These are phyloP conservation scores for Ptychobarbus kaznakovi DNA, from an alignment of 2,797 vertebrate genomes.

Conservation along the genomic window DNA sequence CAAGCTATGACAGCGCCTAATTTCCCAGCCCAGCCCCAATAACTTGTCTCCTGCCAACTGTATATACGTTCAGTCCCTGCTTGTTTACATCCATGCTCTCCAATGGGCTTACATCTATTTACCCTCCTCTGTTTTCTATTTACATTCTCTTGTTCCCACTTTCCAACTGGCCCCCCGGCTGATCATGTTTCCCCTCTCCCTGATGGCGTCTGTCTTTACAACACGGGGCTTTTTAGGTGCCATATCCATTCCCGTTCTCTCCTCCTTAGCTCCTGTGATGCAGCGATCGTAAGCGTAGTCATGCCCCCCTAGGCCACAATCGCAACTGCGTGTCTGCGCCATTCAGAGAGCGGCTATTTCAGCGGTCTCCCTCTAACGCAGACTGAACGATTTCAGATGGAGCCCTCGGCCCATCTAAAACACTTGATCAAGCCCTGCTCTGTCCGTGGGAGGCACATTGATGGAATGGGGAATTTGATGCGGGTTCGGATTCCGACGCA, in stretches of 20 bases:
- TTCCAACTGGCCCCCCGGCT: constrained; percentile 29
- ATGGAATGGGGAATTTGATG: constrained; percentile 60
- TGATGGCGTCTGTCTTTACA: constrained; percentile 18
- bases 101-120: constrained; percentile 67
- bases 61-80: constrained; percentile 50
- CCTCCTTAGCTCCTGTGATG: constrained; percentile 57
- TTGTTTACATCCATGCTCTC: constrained; percentile 65
- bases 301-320: constrained; percentile 61
- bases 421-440: constrained; percentile 55
- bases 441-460: constrained; percentile 35
- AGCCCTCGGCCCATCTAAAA: constrained; percentile 59
- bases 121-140: constrained; percentile 60
- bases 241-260: constrained; percentile 14
- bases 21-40: constrained; percentile 6
- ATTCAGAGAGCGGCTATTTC: constrained; percentile 53
- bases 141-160: constrained; percentile 51
- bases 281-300: constrained; percentile 64
- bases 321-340: constrained; percentile 21
- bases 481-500: constrained; percentile 49
- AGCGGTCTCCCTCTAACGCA: constrained; percentile 61
- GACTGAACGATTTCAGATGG: constrained; percentile 67
- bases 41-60: background rate
- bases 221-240: constrained; percentile 28
- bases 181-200: constrained; percentile 42
- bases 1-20: constrained; percentile 12